Percentiles rank a stretch among this genome's conserved stretches.
Evolutionary conservation across 2,888 invertebrate genomes (phyloP).

Genomic region (Nesidiocoris tenuis): DNA sequence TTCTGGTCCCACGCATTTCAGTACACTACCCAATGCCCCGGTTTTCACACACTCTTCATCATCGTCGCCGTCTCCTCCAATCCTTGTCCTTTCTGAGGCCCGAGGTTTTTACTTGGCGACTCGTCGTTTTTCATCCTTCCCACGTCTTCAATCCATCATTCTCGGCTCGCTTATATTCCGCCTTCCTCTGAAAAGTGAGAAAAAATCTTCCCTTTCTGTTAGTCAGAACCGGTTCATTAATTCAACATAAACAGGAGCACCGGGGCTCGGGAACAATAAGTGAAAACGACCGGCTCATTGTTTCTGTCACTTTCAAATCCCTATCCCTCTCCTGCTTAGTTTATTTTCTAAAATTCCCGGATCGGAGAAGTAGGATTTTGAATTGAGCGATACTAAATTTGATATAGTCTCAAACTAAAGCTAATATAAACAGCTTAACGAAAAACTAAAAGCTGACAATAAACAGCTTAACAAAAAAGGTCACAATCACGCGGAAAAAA

Average conservation of each 20-base stretch:
- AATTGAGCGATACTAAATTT: too few relatives aligned
- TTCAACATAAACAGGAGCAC: slow-evolving; percentile 12
- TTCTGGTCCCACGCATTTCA: background rate
- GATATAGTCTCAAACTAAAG: too few relatives aligned
- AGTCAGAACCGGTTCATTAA: background rate
- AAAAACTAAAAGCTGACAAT: too few relatives aligned
- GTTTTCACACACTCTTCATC: background rate
- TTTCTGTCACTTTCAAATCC: too few relatives aligned
- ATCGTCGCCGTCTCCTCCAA: background rate
- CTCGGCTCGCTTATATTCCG: background rate
- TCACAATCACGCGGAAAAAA: too few relatives aligned
- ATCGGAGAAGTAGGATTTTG: too few relatives aligned
- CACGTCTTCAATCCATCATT: slow-evolving; percentile 16
- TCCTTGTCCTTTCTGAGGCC: background rate
- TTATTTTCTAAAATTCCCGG: too few relatives aligned
- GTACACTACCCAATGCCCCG: background rate
- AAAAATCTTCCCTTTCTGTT: background rate
- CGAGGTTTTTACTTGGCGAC: background rate
- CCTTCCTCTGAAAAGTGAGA: background rate
- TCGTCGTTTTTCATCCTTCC: slow-evolving; percentile 10
- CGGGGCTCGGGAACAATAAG: background rate
- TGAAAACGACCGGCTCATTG: too few relatives aligned
- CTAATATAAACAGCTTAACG: too few relatives aligned
- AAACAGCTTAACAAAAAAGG: too few relatives aligned
- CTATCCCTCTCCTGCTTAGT: too few relatives aligned